A percentile compares a stretch with the other conserved stretches of the same genome.
Evolutionary conservation across 53 echinoderm and acorn worm species (phyloP).

Genomic region (Antedon mediterranea): DNA sequence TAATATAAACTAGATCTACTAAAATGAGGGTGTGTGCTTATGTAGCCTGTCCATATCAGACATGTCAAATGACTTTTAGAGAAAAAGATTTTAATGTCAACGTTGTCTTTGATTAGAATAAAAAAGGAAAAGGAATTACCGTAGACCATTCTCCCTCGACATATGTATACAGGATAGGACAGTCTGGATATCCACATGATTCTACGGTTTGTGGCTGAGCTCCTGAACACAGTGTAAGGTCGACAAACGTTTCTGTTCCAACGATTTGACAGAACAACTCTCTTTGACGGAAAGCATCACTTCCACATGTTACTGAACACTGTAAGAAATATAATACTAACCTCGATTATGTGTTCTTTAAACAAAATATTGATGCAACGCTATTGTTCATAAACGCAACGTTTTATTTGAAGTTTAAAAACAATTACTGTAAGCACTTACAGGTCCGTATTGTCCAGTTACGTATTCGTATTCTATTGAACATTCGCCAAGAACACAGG

Average conservation of each 20-base stretch:
- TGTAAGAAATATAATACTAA: too few species aligned
- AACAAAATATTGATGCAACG: too few species aligned
- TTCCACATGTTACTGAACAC: neutral
- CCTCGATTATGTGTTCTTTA: too few species aligned
- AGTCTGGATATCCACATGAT: neutral
- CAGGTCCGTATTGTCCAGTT: conserved; percentile 23
- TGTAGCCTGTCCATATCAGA: too few species aligned
- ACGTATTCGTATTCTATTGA: conserved; percentile 3
- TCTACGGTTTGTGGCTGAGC: neutral
- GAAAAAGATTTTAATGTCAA: too few species aligned
- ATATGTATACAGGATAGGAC: neutral
- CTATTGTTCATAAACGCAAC: too few species aligned
- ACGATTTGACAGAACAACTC: neutral
- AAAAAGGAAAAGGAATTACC: neutral
- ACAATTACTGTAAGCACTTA: conserved; percentile 29
- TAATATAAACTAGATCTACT: too few species aligned
- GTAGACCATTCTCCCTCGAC: neutral
- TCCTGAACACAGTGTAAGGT: neutral
- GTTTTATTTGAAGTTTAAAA: too few species aligned
- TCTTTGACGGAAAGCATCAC: neutral
- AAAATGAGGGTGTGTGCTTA: too few species aligned
- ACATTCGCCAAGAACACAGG: neutral
- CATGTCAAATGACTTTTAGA: too few species aligned
- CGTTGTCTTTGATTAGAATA: too few species aligned
- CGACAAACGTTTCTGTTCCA: neutral